These are phyloP conservation scores for Bradypodion ventrale DNA, from an alignment of 2,797 vertebrate species.

Conservation along the genomic window DNA sequence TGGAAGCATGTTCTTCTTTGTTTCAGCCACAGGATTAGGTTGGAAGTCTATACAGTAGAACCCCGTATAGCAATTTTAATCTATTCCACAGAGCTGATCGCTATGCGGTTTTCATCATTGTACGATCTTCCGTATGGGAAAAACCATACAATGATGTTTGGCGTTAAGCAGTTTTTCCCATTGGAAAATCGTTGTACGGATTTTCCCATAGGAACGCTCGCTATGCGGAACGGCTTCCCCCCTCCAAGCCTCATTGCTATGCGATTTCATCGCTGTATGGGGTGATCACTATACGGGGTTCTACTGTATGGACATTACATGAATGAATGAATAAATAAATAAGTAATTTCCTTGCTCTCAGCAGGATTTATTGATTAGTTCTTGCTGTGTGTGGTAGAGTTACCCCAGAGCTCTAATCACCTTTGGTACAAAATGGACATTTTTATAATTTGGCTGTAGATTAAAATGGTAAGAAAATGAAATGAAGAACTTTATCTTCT, in stretches of 20 bases:
- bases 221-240: no score
- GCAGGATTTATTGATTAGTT: background rate
- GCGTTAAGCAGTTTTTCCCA: no score
- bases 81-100: no score
- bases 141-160: no score
- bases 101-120: no score
- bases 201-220: no score
- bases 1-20: background rate
- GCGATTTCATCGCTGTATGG: no score
- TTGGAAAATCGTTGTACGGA: no score
- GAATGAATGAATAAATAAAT: background rate
- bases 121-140: no score
- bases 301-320: background rate
- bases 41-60: background rate
- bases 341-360: background rate
- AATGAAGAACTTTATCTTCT: background rate
- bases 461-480: background rate
- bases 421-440: background rate
- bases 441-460: background rate
- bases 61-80: no score
- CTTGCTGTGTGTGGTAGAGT: background rate
- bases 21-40: background rate
- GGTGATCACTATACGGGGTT: no score
- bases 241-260: no score
- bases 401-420: background rate